Percentiles rank a stretch among this genome's conserved stretches.
Conservation (phyloP, 2,113 vertebrate genomes). For the Motacilla alba region DNA sequence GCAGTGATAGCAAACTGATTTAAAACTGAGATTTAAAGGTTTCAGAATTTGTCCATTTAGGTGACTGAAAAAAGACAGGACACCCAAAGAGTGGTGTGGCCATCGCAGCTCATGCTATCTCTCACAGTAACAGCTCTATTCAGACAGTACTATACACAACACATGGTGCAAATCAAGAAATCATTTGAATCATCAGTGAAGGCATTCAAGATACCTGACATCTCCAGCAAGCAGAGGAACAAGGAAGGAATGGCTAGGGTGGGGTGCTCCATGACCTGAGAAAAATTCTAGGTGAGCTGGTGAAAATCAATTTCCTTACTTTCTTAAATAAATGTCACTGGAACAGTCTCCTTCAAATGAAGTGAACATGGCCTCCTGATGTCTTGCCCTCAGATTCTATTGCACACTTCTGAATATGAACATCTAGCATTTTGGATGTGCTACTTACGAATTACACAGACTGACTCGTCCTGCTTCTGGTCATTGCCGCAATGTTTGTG, state of each 20-base stretch:
- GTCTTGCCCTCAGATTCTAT: neutral
- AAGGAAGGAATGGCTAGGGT: neutral
- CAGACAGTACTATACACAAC: neutral
- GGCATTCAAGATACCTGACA: neutral
- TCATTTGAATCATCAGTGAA: neutral
- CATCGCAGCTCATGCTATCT: neutral
- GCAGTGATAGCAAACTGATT: neutral
- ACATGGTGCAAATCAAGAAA: neutral
- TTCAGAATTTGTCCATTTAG: neutral
- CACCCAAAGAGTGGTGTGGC: too few relatives aligned
- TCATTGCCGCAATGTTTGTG: neutral
- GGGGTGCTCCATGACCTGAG: neutral
- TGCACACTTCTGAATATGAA: neutral
- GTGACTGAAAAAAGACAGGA: neutral
- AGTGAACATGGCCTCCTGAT: neutral
- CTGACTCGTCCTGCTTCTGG: neutral
- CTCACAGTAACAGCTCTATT: neutral
- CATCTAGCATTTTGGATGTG: neutral
- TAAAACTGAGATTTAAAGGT: neutral
- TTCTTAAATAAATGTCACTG: neutral
- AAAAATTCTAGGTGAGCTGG: neutral
- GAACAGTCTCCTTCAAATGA: neutral
- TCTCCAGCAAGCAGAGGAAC: neutral
- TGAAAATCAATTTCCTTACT: neutral
- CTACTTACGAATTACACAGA: neutral